A percentile compares a stretch with the other conserved stretches of the same genome.
Conservation (phyloP, 2,888 invertebrate species). For the Leucophora obtusa region DNA sequence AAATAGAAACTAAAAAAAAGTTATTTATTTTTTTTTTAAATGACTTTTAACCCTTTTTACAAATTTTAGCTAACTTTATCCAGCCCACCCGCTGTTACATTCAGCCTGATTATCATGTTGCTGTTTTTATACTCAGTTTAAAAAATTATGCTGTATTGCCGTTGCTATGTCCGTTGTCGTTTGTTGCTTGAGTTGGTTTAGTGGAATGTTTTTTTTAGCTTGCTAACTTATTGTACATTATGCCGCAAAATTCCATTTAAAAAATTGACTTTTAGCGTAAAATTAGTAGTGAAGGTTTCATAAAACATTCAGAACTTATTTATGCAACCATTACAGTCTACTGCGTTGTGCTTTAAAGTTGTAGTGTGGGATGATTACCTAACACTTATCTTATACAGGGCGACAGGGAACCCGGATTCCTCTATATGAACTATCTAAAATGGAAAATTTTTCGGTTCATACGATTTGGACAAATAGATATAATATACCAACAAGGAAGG, state of each 20-base stretch:
- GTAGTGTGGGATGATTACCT: conserved; percentile 7
- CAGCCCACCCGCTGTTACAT: background rate
- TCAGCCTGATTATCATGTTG: conserved; percentile 7
- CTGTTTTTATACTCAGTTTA: background rate
- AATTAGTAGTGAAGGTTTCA: conserved; percentile 42
- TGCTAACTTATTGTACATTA: conserved; percentile 36
- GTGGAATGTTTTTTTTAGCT: conserved; percentile 41
- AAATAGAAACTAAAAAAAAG: conserved; percentile 21
- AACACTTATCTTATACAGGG: background rate
- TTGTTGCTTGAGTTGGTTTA: conserved; percentile 39
- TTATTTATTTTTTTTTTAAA: conserved; percentile 20
- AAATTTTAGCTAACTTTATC: conserved; percentile 17
- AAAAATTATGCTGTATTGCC: conserved; percentile 13
- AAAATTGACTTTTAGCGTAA: conserved; percentile 53
- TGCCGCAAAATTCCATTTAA: conserved; percentile 54
- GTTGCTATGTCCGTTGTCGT: conserved; percentile 27
- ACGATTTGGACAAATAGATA: no score
- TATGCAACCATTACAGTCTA: conserved; percentile 43
- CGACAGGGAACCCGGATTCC: no score
- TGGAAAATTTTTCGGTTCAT: no score
- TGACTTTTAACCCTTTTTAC: conserved; percentile 52
- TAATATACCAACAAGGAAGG: no score
- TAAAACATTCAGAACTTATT: conserved; percentile 41
- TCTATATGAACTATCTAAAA: no score
- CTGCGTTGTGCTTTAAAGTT: background rate